Evolutionary conservation across 2,113 vertebrate genomes (phyloP), one percentile per base, ranked within the genome.

Genomic region (Petaurus breviceps): DNA sequence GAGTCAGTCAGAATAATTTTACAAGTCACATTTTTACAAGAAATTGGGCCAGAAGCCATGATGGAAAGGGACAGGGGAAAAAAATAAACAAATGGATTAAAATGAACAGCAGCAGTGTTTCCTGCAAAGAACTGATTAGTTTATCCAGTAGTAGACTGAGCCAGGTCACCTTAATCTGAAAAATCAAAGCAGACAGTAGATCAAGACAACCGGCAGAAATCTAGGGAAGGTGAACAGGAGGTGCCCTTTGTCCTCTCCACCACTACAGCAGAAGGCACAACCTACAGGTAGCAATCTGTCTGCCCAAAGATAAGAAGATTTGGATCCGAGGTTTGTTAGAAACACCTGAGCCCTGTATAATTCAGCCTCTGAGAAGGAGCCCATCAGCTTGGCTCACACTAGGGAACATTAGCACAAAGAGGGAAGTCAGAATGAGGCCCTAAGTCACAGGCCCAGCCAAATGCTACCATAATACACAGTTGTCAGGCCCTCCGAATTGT

Each of bases 201-300:
- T 54, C 0, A 84, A 47, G 54, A 91, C 25, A 43, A 50, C 8
- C 10, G 43, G 93, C 91, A 89, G 50, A n/a, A 43, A 92, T 6
- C 8, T 37, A 6, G 16, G 55, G 93, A 50, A 51, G 37, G 57
- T 54, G 84, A 95, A 54, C 3, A 22, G 23, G 51, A 95, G 23
- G 47, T 8, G 31, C 55, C 50, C 77, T 94, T 19, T 94, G 47
- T 31, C 53, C 77, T 93, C 93, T 51, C 46, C 24, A 10, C 14
- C 16, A 84, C 9, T 50, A 37, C 11, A 55, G 37, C 93, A 93
- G 89, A 95, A 95, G 91, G 50, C 89, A 89, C 0, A 93, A 52
- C 92, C 92, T 91, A 46, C 91, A 95, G 55, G 77, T 28, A 96
- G 92, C 91, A 28, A 92, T 49, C 49, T 93, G 22, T 51, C 94